These are phyloP conservation scores for Adelosebastes latens DNA, from an alignment of 2,797 vertebrate genomes.

Conservation along the genomic window DNA sequence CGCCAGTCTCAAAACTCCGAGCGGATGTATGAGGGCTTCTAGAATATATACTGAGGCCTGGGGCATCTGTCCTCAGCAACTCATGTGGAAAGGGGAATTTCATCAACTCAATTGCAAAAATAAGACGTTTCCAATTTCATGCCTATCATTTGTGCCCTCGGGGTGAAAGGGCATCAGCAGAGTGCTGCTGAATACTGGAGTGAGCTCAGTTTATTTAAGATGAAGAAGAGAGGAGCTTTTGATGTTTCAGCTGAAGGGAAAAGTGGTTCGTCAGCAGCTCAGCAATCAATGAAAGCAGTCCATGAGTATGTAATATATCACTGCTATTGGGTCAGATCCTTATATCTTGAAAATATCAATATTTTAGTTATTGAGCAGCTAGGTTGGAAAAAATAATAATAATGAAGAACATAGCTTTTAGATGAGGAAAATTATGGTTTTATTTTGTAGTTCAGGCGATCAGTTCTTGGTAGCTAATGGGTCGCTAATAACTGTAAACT, in stretches of 20 bases:
- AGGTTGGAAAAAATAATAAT: neutral
- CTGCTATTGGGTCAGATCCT: neutral
- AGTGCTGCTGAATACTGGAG: slow-evolving; percentile 15
- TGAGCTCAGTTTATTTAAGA: slow-evolving; percentile 34
- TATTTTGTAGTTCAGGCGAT: neutral
- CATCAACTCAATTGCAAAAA: slow-evolving; percentile 50
- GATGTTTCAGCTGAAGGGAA: slow-evolving; percentile 41
- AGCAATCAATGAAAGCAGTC: slow-evolving; percentile 15
- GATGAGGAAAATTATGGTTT: neutral
- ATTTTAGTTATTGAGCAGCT: neutral
- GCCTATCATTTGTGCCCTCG: slow-evolving; percentile 45
- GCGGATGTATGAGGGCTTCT: neutral
- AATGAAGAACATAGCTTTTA: neutral
- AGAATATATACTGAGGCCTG: slow-evolving; percentile 8
- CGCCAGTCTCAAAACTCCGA: slow-evolving; percentile 10
- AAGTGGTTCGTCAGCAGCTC: slow-evolving; percentile 4
- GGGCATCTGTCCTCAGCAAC: slow-evolving; percentile 27
- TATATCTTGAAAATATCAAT: neutral
- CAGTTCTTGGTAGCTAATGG: neutral
- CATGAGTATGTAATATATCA: neutral
- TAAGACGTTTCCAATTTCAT: slow-evolving; percentile 58
- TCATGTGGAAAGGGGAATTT: slow-evolving; percentile 44
- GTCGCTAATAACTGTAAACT: neutral
- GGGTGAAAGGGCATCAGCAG: slow-evolving; percentile 53
- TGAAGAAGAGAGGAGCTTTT: slow-evolving; percentile 29